Base-by-base conservation (phyloP, 2,113 vertebrate genomes). In the Phylloscopus whistleri region DNA sequence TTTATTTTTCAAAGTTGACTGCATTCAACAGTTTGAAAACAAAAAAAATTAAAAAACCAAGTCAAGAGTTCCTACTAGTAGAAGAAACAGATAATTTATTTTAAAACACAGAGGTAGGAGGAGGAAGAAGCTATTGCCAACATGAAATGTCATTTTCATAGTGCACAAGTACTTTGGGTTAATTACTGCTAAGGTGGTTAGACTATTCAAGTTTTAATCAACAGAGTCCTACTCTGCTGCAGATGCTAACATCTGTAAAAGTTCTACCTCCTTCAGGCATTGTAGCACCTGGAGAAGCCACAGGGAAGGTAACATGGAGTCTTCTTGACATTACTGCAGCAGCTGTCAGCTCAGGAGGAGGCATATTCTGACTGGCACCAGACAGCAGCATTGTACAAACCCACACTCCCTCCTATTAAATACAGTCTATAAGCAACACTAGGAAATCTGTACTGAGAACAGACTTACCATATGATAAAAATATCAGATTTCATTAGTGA, bases 161-260 rank as follows among this genome's bases (percentile, higher is more conserved):
- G 52, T 48, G 16, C 91, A 93, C 70, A 93, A 94, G 89, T 44
- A 81, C 24, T 91, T 94, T 72, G 67, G 90, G 86, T 97, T 97
- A 97, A 97, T 97, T 97, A 97, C 96, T 94, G 90, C 83, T 96
- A 85, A 95, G 55, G 63, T 94, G 35, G 51, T 90, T 96, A 94
- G 55, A 93, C 39, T 91, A 77, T 43, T 74, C 83, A 84, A 96
- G 80, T 94, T 96, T 97, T 97, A 96, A 98, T 96, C 96, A 96
- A 94, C 75, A 75, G 88, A 96, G 41, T 78, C 75, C 63, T 84
- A 43, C 41, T 87, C 93, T 62, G 66, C 79, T 95, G 88, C 94
- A 95, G 96, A 94, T 95, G 88, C 91, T 95, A 96, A 95, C 97
- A 97, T 97, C 98, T 98, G 98, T 92, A 97, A 66, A 96, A 97